Evolutionary conservation across 2,888 invertebrate genomes (phyloP).

Genomic region (Drosophila mettleri): DNA sequence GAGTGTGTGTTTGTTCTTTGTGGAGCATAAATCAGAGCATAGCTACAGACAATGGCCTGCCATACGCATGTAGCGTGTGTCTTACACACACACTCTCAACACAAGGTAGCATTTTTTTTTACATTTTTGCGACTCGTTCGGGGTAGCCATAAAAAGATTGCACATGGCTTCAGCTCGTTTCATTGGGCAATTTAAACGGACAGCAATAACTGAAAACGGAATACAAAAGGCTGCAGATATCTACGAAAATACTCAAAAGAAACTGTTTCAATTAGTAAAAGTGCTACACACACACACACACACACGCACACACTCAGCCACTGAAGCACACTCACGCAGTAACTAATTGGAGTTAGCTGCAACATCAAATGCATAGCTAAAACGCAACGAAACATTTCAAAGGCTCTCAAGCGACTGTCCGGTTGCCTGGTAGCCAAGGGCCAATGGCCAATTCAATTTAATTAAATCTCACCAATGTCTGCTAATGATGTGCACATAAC

Average conservation of each 20-base stretch:
- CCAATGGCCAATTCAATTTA: slow-evolving; percentile 70
- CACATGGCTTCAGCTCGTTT: slow-evolving; percentile 59
- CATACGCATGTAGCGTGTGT: slow-evolving; percentile 43
- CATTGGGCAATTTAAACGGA: slow-evolving; percentile 61
- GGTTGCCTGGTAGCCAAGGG: slow-evolving; percentile 40
- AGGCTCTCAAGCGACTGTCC: slow-evolving; percentile 40
- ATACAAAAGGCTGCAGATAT: slow-evolving; percentile 19
- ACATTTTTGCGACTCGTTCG: slow-evolving; percentile 43
- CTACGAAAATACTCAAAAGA: slow-evolving; percentile 9
- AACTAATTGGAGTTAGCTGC: slow-evolving; percentile 51
- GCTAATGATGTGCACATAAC: slow-evolving; percentile 64
- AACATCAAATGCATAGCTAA: slow-evolving; percentile 49
- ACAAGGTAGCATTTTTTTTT: slow-evolving; percentile 37
- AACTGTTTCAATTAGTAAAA: slow-evolving; percentile 52
- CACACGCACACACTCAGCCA: slow-evolving; percentile 5
- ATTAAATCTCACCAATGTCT: slow-evolving; percentile 67
- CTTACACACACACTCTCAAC: background rate
- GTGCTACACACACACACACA: slow-evolving; percentile 31
- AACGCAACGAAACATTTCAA: slow-evolving; percentile 46
- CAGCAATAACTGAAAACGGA: slow-evolving; percentile 54
- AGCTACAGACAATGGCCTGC: slow-evolving; percentile 70
- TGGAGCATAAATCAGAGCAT: slow-evolving; percentile 68
- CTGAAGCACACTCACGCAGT: slow-evolving; percentile 19
- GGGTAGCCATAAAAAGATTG: slow-evolving; percentile 61
- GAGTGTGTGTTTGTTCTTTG: slow-evolving; percentile 28